Percentiles rank a stretch among this genome's conserved stretches.
Conservation (phyloP, 2,113 vertebrate genomes). For the Ammodytes dubius region DNA sequence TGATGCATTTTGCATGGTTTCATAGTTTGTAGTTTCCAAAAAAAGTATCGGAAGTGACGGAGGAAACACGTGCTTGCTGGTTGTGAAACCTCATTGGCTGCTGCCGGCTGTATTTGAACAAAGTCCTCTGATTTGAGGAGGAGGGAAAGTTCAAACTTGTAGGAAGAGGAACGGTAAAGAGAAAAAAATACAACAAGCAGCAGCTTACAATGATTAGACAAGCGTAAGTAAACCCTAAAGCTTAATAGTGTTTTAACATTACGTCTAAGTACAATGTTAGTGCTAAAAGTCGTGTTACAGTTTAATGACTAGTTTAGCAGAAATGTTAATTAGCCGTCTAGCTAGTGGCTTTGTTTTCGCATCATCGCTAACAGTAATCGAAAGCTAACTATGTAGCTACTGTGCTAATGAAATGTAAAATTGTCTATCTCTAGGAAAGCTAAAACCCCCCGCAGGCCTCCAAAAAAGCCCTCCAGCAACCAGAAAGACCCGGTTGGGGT, state of each 20-base stretch:
- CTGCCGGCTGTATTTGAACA: slow-evolving; percentile 72
- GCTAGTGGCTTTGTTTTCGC: background rate
- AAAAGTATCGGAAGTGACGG: background rate
- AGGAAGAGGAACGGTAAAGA: slow-evolving; percentile 21
- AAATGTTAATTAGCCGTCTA: slow-evolving; percentile 6
- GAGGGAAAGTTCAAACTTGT: slow-evolving; percentile 81
- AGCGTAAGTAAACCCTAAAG: slow-evolving; percentile 67
- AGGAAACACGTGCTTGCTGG: slow-evolving; percentile 30
- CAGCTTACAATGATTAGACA: slow-evolving; percentile 76
- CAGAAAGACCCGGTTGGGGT: slow-evolving; percentile 90
- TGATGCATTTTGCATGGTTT: background rate
- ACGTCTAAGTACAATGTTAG: fast-evolving
- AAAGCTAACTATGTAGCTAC: background rate
- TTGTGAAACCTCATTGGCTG: slow-evolving; percentile 52
- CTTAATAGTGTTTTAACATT: background rate
- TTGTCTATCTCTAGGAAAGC: slow-evolving; percentile 70
- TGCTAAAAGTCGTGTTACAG: background rate
- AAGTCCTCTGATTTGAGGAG: slow-evolving; percentile 47
- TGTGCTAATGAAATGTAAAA: background rate
- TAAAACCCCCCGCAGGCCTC: slow-evolving; percentile 81
- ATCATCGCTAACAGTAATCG: background rate
- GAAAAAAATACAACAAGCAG: background rate
- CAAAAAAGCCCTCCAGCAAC: slow-evolving; percentile 81
- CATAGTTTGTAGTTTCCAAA: background rate
- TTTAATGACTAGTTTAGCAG: background rate